Evolutionary conservation across 2,888 invertebrate genomes (phyloP), one percentile per base, ranked within the genome.

Genomic region (Diaprepes abbreviatus): DNA sequence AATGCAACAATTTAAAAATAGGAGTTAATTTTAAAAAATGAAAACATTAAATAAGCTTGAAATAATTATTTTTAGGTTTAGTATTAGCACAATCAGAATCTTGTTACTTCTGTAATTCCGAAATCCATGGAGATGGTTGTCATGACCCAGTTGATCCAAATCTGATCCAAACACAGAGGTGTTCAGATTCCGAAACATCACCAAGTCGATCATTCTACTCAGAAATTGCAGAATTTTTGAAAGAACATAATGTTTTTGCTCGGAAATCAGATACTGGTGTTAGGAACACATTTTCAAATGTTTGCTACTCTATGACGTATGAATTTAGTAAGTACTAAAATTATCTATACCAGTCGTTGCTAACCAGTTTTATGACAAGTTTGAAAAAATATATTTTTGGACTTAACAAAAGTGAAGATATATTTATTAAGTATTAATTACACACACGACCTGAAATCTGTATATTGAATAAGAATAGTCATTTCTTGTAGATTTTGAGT

Each of bases 91-190:
- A 50, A 9, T 9, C 48, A 1, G 16, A 28, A 9, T 28, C 2
- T 16, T 50, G 48, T 16, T 50, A 50, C 16, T 50, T 50, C 28
- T 50, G 48, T 3, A 50, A 50, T 14, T 50, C 48, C 1, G 48
- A 50, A 50, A 14, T 50, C 9, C 28, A 50, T 14, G 48, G 48
- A 50, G 16, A 1, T 28, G 48, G 28, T 1, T 50, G 48, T 9
- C 48, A 50, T 7, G 31, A 50, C 28, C 48, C 48, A n/a, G 7
- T 50, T 7, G 6, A 50, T 16, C 48, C 10, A 28, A 28, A 5
- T 3, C 28, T 28, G 7, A 24, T 50, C 6, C 48, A 50, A 4
- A 28, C 28, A 10, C 48, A 50, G 14, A 28, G 28, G 7, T 50
- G 48, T 3, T 50, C 48, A 28, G 28, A 28, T 14, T 14, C 7